Percentiles rank a stretch among this genome's conserved stretches.
phyloP scores from a whole-genome alignment of 2,113 vertebrate genomes.

The Forbesichthys agassizii region DNA sequence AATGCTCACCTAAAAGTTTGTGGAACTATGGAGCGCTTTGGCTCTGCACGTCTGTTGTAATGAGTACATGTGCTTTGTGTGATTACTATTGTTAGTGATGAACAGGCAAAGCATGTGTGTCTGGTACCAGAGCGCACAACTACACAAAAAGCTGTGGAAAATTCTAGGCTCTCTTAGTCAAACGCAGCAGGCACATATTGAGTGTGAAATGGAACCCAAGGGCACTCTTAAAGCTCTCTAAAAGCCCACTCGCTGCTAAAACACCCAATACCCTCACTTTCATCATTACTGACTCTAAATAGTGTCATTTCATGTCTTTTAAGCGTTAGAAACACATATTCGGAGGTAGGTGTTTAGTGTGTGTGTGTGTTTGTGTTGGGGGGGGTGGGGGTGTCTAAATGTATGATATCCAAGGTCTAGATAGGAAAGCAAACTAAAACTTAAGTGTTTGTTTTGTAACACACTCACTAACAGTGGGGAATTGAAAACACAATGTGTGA shows the following conservation, averaged over 20 bases:
- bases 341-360: conserved; percentile 6
- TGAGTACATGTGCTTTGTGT: conserved; percentile 20
- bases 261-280: conserved; percentile 28
- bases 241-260: conserved; percentile 45
- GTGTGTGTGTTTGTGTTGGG: not conserved
- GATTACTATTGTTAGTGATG: conserved; percentile 31
- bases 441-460: too few species aligned
- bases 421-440: too few species aligned
- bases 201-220: conserved; percentile 50
- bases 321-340: conserved; percentile 29
- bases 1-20: conserved; percentile 47
- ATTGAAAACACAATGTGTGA: too few species aligned
- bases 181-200: conserved; percentile 35
- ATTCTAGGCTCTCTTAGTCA: conserved; percentile 43
- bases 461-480: too few species aligned
- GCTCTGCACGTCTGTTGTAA: conserved; percentile 15
- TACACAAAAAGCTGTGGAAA: conserved; percentile 34
- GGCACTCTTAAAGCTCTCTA: conserved; percentile 44
- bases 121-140: conserved; percentile 31
- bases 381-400: not conserved
- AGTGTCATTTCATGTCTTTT: conserved; percentile 22
- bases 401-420: not conserved
- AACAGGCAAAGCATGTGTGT: conserved; percentile 30
- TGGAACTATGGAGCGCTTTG: conserved; percentile 35
- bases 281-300: conserved; percentile 22